phyloP scores from a whole-genome alignment of 1,140 invertebrate genomes.

The Paralvinella palmiformis region DNA sequence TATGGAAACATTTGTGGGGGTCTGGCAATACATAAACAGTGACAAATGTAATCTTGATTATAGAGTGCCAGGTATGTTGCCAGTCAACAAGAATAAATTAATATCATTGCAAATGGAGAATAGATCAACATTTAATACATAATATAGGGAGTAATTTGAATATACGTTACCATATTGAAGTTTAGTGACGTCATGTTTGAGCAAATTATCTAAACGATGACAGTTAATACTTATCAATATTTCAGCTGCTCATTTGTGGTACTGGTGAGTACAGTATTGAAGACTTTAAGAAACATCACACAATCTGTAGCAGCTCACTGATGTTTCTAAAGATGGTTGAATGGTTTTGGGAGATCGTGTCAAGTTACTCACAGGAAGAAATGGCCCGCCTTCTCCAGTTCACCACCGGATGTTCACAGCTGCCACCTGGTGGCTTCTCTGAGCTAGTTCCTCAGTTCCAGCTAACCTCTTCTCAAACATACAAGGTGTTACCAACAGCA shows the following conservation, averaged over 20 bases:
- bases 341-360: constrained; percentile 92
- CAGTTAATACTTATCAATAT: too few relatives aligned
- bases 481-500: constrained; percentile 83
- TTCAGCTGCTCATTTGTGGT: constrained; percentile 80
- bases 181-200: too few relatives aligned
- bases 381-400: constrained; percentile 89
- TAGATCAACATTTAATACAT: too few relatives aligned
- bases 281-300: constrained; percentile 82
- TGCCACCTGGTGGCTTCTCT: constrained; percentile 81
- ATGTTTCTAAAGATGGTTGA: constrained; percentile 76
- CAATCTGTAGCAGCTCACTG: constrained; percentile 73
- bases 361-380: constrained; percentile 86
- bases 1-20: too few relatives aligned
- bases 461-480: constrained; percentile 80
- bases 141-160: too few relatives aligned
- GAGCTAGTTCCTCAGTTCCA: constrained; percentile 86
- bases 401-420: constrained; percentile 81
- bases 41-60: too few relatives aligned
- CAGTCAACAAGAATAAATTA: too few relatives aligned
- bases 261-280: constrained; percentile 86
- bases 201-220: too few relatives aligned
- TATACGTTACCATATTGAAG: too few relatives aligned
- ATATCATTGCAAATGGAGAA: too few relatives aligned
- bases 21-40: too few relatives aligned
- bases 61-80: too few relatives aligned